A percentile compares a stretch with the other conserved stretches of the same genome.
phyloP scores from a whole-genome alignment of 1,140 invertebrate genomes.

The Philopotamus ludificatus region DNA sequence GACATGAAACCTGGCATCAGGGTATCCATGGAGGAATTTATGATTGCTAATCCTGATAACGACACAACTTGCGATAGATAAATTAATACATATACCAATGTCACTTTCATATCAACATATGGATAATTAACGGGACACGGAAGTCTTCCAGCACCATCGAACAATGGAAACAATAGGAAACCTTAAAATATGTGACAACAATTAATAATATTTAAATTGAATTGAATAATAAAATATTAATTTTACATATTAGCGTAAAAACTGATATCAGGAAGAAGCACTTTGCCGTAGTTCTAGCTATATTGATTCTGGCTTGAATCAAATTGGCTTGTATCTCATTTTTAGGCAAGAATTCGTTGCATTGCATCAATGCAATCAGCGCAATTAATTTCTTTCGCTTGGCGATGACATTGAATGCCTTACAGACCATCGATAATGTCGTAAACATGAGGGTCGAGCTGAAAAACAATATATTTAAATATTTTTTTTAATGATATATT shows the following conservation, averaged over 20 bases:
- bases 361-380: conserved; percentile 19
- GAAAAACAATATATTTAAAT: conserved; percentile 16
- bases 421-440: conserved; percentile 26
- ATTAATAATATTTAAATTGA: neutral
- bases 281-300: conserved; percentile 9
- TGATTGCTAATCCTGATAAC: conserved; percentile 16
- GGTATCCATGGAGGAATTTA: conserved; percentile 34
- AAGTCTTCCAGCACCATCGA: conserved; percentile 15
- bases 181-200: conserved; percentile 10
- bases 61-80: conserved; percentile 24
- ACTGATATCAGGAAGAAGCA: conserved; percentile 20
- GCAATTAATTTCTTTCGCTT: conserved; percentile 18
- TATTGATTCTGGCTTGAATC: conserved; percentile 5
- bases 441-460: conserved; percentile 33
- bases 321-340: conserved; percentile 21
- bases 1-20: conserved; percentile 29
- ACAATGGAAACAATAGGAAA: conserved; percentile 26
- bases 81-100: conserved; percentile 24
- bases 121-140: conserved; percentile 26
- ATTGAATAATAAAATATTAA: neutral
- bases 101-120: conserved; percentile 9
- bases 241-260: conserved; percentile 32
- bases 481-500: conserved; percentile 4
- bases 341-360: conserved; percentile 27
- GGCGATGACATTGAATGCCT: conserved; percentile 21